These are phyloP conservation scores for Pyrrhia umbra DNA, from an alignment of 2,888 invertebrate species.

Conservation along the genomic window DNA sequence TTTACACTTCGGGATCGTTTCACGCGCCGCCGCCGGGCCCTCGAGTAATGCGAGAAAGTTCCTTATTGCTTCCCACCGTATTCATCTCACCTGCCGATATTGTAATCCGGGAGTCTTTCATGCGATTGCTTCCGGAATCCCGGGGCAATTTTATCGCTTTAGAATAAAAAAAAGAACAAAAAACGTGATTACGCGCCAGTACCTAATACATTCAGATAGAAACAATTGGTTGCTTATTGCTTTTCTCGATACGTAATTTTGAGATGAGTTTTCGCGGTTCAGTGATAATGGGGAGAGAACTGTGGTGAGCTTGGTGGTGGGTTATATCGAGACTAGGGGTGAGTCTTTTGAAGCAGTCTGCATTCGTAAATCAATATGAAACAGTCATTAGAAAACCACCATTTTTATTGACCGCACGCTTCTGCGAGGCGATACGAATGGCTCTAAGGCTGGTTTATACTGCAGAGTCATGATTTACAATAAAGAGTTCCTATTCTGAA, in stretches of 20 bases:
- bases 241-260: slow-evolving; percentile 31
- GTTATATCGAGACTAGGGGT: slow-evolving; percentile 1
- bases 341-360: background rate
- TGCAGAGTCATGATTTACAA: background rate
- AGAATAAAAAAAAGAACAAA: slow-evolving; percentile 50
- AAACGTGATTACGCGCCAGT: slow-evolving; percentile 32
- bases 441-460: background rate
- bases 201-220: slow-evolving; percentile 30
- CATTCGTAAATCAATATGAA: background rate
- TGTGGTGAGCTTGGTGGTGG: slow-evolving; percentile 14
- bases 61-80: slow-evolving; percentile 75
- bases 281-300: background rate
- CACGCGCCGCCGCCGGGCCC: slow-evolving; percentile 54
- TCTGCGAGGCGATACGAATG: background rate
- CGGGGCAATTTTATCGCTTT: slow-evolving; percentile 51
- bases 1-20: slow-evolving; percentile 60
- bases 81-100: slow-evolving; percentile 75
- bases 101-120: slow-evolving; percentile 65
- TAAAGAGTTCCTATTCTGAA: background rate
- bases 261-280: slow-evolving; percentile 40
- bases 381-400: slow-evolving; percentile 1
- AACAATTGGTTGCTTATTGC: slow-evolving; percentile 29
- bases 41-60: slow-evolving; percentile 70
- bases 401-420: background rate
- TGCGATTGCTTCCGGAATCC: slow-evolving; percentile 62